Evolutionary conservation across 2,888 invertebrate genomes (phyloP).

Genomic region (Thalpophila matura): DNA sequence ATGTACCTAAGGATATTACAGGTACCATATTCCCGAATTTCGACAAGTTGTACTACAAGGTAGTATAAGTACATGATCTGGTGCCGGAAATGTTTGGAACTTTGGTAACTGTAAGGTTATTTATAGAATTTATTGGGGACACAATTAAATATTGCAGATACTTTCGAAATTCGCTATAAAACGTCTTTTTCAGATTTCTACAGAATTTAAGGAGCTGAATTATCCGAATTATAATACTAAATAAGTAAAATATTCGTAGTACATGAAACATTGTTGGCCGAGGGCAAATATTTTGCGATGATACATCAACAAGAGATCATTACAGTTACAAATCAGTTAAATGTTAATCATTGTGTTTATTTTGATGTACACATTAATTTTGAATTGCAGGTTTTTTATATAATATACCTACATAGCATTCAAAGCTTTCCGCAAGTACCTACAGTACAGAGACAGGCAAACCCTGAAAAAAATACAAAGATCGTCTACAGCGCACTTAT

Average conservation of each 20-base stretch:
- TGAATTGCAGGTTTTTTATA: no score
- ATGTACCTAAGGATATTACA: constrained; percentile 10
- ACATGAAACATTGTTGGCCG: constrained; percentile 8
- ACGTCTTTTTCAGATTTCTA: background rate
- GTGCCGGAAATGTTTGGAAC: constrained; percentile 22
- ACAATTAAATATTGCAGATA: background rate
- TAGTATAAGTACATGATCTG: constrained; percentile 4
- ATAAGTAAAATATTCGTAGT: constrained; percentile 11
- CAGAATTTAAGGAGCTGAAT: background rate
- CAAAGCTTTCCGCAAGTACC: no score
- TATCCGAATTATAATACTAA: constrained; percentile 5
- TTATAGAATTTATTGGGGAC: constrained; percentile 1
- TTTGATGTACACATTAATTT: constrained; percentile 10
- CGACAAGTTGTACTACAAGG: constrained; percentile 2
- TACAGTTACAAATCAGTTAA: constrained; percentile 41
- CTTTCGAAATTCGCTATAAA: background rate
- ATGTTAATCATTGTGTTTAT: constrained; percentile 35
- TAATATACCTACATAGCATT: no score
- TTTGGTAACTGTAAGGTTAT: background rate
- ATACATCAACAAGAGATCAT: constrained; percentile 19
- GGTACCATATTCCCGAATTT: constrained; percentile 20
- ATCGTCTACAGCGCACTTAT: no score
- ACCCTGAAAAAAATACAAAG: no score
- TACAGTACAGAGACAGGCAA: no score
- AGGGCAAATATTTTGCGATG: constrained; percentile 28